A percentile compares a stretch with the other conserved stretches of the same genome.
phyloP scores from a whole-genome alignment of 1,140 invertebrate species.

The Ceratosolen fusciceps region DNA sequence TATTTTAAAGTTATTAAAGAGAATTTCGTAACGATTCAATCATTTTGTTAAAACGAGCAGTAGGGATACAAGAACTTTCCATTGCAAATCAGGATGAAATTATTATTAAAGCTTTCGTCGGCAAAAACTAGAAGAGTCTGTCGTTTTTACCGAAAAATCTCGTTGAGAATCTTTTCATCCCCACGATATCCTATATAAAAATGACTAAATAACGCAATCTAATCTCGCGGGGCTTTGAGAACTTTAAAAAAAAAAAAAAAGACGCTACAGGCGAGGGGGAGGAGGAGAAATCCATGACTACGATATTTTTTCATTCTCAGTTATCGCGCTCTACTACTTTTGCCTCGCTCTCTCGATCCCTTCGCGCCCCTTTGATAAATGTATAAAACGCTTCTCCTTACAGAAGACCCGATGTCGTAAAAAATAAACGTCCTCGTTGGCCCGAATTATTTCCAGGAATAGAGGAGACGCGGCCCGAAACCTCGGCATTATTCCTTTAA shows the following conservation, averaged over 20 bases:
- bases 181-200: conserved; percentile 21
- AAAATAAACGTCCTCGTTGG: neutral
- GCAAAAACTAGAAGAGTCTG: neutral
- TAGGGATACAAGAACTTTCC: neutral
- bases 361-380: neutral
- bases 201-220: conserved; percentile 24
- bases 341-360: neutral
- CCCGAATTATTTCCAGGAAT: neutral
- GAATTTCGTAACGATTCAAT: too few species aligned
- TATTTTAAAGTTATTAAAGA: too few species aligned
- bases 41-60: too few species aligned
- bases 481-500: neutral
- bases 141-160: conserved; percentile 19
- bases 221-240: too few species aligned
- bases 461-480: neutral
- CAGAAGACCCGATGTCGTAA: neutral
- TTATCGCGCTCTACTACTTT: neutral
- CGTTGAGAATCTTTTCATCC: neutral
- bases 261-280: too few species aligned
- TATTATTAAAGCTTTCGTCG: too few species aligned
- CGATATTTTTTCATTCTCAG: neutral
- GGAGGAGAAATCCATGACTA: too few species aligned
- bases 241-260: conserved; percentile 14
- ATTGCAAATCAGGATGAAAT: neutral
- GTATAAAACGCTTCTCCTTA: neutral